A percentile compares a stretch with the other conserved stretches of the same genome.
These are phyloP conservation scores for Agriotes lineatus DNA, from an alignment of 2,888 invertebrate genomes.

Conservation along the genomic window DNA sequence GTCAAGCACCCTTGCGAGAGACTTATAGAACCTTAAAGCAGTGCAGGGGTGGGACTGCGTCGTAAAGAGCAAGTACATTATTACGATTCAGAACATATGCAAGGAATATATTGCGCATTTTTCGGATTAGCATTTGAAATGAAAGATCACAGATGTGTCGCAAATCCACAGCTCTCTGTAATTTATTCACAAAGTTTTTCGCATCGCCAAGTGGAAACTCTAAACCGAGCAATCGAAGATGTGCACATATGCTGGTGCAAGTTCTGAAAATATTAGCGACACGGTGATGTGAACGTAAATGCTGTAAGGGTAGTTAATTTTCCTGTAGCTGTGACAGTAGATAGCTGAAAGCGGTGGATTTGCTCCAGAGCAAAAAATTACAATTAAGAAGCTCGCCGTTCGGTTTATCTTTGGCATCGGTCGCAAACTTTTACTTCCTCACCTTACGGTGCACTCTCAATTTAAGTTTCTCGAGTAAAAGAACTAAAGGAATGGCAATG, in stretches of 20 bases:
- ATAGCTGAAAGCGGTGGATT: too few relatives aligned
- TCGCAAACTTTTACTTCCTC: background rate
- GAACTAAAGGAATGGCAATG: background rate
- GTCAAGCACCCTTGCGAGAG: background rate
- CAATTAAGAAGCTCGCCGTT: too few relatives aligned
- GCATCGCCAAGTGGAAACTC: conserved; percentile 37
- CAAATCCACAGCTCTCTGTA: conserved; percentile 46
- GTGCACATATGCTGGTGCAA: conserved; percentile 31
- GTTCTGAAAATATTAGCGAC: too few relatives aligned
- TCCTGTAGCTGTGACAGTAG: too few relatives aligned
- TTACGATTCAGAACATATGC: conserved; percentile 27
- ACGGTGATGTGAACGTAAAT: too few relatives aligned
- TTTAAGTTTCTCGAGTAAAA: conserved; percentile 10
- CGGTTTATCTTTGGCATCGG: background rate
- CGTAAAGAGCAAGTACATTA: conserved; percentile 20
- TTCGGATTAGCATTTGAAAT: conserved; percentile 34
- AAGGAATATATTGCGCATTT: conserved; percentile 30
- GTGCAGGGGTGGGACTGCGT: background rate
- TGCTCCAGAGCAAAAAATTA: too few relatives aligned
- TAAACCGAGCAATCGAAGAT: conserved; percentile 51
- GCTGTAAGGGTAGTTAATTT: too few relatives aligned
- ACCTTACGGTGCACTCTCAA: conserved; percentile 1
- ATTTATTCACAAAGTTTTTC: conserved; percentile 51
- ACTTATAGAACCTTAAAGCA: background rate
- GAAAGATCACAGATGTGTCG: conserved; percentile 45